A percentile compares a stretch with the other conserved stretches of the same genome.
Conservation (phyloP, 2,797 vertebrate genomes). For the Sebastes diploproa region DNA sequence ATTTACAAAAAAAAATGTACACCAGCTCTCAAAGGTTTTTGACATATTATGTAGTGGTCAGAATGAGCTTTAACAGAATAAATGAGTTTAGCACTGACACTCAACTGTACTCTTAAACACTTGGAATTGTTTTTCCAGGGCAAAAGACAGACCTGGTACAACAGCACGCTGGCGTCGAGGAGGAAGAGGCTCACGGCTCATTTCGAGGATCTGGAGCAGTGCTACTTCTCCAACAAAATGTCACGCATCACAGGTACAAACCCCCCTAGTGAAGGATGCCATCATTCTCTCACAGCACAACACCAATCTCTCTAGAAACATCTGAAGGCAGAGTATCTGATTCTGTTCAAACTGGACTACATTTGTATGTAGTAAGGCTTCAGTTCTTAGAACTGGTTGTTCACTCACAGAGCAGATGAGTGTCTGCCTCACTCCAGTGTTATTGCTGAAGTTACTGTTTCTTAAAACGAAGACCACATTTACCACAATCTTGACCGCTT, state of each 20-base stretch:
- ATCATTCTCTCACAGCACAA: neutral
- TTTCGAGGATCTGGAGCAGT: slow-evolving; percentile 98
- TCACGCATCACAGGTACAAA: slow-evolving; percentile 91
- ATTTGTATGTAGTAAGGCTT: neutral
- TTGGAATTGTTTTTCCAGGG: slow-evolving; percentile 77
- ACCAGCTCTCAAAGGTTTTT: neutral
- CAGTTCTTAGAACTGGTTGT: neutral
- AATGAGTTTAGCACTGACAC: no score
- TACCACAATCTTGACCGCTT: neutral
- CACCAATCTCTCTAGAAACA: neutral
- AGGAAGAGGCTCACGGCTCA: slow-evolving; percentile 96
- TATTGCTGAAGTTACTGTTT: neutral
- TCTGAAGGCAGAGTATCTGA: neutral
- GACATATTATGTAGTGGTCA: neutral
- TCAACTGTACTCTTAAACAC: no score
- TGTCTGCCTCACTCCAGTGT: neutral
- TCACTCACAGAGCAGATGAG: neutral
- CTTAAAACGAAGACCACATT: neutral
- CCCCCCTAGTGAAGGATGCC: neutral
- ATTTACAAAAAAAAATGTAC: neutral
- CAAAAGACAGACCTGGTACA: slow-evolving; percentile 97
- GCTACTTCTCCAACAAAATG: slow-evolving; percentile 99
- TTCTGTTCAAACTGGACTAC: neutral
- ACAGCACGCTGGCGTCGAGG: slow-evolving; percentile 94
- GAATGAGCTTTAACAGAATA: no score